Percentiles rank a stretch among this genome's conserved stretches.
phyloP scores from a whole-genome alignment of 2,888 invertebrate species.

The Leptinotarsa peninsularis region DNA sequence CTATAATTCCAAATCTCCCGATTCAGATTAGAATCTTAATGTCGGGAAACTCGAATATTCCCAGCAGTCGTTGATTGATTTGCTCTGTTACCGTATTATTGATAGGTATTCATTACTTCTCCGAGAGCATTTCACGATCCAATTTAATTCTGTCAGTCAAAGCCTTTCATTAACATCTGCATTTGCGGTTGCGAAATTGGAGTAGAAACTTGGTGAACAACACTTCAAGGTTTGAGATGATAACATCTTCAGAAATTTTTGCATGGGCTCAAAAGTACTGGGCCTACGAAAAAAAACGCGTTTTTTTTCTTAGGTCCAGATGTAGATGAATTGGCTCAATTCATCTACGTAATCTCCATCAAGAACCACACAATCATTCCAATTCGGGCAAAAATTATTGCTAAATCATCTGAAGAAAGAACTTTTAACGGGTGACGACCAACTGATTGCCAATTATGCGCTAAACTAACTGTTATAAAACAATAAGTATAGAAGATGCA shows the following conservation, averaged over 20 bases:
- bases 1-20: not conserved
- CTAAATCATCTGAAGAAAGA: too few relatives aligned
- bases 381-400: too few relatives aligned
- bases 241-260: not conserved
- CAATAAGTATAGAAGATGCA: too few relatives aligned
- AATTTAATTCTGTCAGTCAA: slow-evolving; percentile 58
- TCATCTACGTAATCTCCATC: too few relatives aligned
- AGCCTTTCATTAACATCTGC: slow-evolving; percentile 38
- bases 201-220: not conserved
- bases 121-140: slow-evolving; percentile 49
- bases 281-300: too few relatives aligned
- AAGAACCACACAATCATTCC: too few relatives aligned
- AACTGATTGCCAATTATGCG: too few relatives aligned
- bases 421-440: too few relatives aligned
- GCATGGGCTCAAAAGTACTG: not conserved
- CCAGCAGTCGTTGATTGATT: slow-evolving; percentile 6
- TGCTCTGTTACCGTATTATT: slow-evolving; percentile 6
- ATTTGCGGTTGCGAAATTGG: slow-evolving; percentile 24
- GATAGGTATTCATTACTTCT: slow-evolving; percentile 12
- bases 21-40: slow-evolving; percentile 5
- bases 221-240: not conserved
- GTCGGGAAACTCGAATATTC: slow-evolving; percentile 9
- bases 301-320: too few relatives aligned
- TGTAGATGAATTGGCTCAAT: too few relatives aligned
- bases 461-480: too few relatives aligned